A percentile compares a stretch with the other conserved stretches of the same genome.
phyloP scores from a whole-genome alignment of 2,113 vertebrate species.

The Urocynchramus pylzowi region DNA sequence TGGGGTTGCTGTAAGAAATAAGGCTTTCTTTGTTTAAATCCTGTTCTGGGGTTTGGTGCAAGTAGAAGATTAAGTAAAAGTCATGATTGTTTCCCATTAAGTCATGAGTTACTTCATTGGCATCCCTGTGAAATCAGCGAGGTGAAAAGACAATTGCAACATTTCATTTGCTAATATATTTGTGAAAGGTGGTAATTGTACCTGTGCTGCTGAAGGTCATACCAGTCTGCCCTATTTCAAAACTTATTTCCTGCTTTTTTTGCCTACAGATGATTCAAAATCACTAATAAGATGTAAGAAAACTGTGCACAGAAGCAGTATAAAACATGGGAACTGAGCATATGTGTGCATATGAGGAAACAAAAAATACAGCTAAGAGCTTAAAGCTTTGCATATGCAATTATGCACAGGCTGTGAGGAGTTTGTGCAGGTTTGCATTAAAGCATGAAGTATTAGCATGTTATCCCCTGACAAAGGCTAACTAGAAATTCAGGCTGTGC shows the following conservation, averaged over 20 bases:
- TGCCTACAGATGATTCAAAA: background rate
- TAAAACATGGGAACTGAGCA: background rate
- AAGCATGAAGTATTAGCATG: background rate
- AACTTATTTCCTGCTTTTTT: background rate
- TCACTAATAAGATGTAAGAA: background rate
- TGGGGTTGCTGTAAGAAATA: background rate
- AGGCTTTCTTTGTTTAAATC: slow-evolving; percentile 14
- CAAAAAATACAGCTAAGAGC: background rate
- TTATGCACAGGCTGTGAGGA: background rate
- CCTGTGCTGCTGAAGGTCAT: background rate
- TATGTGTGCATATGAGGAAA: background rate
- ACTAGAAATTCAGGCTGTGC: background rate
- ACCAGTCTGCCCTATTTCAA: background rate
- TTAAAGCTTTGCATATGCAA: background rate
- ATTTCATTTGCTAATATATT: background rate
- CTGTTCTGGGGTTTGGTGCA: background rate
- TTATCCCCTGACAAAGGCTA: background rate
- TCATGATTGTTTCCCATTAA: background rate
- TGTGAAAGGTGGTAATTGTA: background rate
- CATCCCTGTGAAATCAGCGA: background rate
- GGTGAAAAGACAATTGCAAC: background rate
- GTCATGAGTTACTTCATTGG: background rate
- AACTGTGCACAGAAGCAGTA: background rate
- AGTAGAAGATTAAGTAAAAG: background rate
- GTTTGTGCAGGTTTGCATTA: background rate